Base-by-base conservation (phyloP, 2,888 invertebrate genomes). In the Apodemia hepburni region DNA sequence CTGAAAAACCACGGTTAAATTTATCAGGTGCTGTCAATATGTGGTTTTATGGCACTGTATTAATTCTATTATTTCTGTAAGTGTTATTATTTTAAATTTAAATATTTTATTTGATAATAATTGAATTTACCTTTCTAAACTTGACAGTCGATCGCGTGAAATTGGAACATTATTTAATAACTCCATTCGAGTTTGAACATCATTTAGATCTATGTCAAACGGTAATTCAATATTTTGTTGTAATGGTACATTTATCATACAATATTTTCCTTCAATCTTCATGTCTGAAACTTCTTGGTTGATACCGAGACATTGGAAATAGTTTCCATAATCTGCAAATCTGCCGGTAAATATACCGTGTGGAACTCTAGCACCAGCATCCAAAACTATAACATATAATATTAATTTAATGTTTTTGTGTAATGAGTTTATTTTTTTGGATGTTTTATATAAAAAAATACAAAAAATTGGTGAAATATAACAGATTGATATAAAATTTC, bases 231-330 rank as follows among this genome's bases (percentile, higher is more conserved):
- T 62, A 0, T 70, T 67, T 63, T 78, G 79, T 33, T 70, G 62
- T 8, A 74, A 60, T 22, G 79, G 77, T 15, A 77, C 61, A 7
- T 58, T 59, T 0, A 81, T 75, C 57, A 74, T 73, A 61, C 85
- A 86, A 64, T 79, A 82, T 71, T 83, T 83, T 33, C 82, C 83
- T 69, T 79, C 70, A 1, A 82, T 71, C 0, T 64, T 59, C 7
- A 66, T 66, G 8, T 69, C 68, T 18, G 68, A 65, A 1, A 70
- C 27, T 11, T 70, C 58, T 47, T 73, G 60, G 7, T 71, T 68
- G 58, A 82, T 77, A 0, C 60, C 69, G 6, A 81, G 70, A 63
- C 82, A 82, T 67, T 79, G 76, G 42, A 74, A 68, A 47, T 80
- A 82, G 64, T 76, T 75, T 0, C 82, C 82, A 17, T 79, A 63